Evolutionary conservation across 1,140 invertebrate species (phyloP).

Genomic region (Caenorhabditis briggsae): DNA sequence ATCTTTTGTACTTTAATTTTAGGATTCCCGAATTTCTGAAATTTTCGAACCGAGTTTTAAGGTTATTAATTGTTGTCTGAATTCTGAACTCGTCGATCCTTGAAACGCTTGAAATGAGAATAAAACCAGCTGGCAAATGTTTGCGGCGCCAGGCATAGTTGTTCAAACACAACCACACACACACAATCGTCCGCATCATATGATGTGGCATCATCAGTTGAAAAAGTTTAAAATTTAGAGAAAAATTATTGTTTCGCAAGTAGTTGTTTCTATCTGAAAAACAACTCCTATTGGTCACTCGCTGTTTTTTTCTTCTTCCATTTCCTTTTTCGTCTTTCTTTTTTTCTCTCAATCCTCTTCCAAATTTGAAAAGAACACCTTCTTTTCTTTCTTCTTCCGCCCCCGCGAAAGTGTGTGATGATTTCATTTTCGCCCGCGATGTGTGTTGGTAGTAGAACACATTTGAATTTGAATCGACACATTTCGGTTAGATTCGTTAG

Average conservation of each 20-base stretch:
- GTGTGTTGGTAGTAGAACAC: too few relatives aligned
- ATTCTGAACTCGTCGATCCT: neutral
- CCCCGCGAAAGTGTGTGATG: too few relatives aligned
- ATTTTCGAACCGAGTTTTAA: too few relatives aligned
- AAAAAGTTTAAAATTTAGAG: conserved; percentile 12
- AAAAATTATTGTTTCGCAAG: neutral
- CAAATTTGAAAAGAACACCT: too few relatives aligned
- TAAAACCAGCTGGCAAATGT: conserved; percentile 47
- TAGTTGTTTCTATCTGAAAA: neutral
- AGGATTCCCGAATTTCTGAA: too few relatives aligned
- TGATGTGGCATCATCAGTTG: conserved; percentile 40
- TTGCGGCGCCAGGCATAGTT: conserved; percentile 46
- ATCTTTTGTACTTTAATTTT: conserved; percentile 13
- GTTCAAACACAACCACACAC: conserved; percentile 49
- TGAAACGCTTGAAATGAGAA: conserved; percentile 1
- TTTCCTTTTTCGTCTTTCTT: neutral
- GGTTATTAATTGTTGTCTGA: too few relatives aligned
- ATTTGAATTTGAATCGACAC: too few relatives aligned
- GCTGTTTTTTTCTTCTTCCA: neutral
- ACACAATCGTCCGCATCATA: conserved; percentile 36
- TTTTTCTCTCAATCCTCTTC: too few relatives aligned
- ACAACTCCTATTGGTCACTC: neutral
- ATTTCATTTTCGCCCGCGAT: neutral
- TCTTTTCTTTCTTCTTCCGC: too few relatives aligned
- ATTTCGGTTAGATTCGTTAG: too few relatives aligned